A percentile compares a stretch with the other conserved stretches of the same genome.
Conservation (phyloP, 2,888 invertebrate genomes). For the Ptilodon capucinus region DNA sequence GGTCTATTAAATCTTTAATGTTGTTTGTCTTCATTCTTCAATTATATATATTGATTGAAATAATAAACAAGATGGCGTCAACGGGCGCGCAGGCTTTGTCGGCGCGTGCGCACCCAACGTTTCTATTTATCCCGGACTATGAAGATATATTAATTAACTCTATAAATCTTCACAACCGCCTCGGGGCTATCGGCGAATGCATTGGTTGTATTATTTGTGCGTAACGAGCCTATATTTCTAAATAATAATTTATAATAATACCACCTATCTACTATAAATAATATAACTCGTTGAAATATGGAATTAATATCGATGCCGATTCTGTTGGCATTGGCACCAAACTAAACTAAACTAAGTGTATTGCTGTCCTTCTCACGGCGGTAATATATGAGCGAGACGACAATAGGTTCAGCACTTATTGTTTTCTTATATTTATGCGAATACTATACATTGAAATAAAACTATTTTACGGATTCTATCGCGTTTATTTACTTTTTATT, state of each 20-base stretch:
- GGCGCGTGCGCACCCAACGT: constrained; percentile 37
- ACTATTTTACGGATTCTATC: too few relatives aligned
- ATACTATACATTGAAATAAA: too few relatives aligned
- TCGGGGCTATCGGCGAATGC: constrained; percentile 16
- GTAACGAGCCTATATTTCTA: neutral
- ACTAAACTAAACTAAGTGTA: too few relatives aligned
- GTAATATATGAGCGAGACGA: too few relatives aligned
- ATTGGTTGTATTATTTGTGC: constrained; percentile 16
- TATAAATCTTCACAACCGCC: constrained; percentile 41
- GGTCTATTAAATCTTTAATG: neutral
- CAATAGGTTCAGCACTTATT: too few relatives aligned
- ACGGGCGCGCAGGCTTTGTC: constrained; percentile 36
- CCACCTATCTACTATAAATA: too few relatives aligned
- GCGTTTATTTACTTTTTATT: too few relatives aligned
- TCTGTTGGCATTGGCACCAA: too few relatives aligned
- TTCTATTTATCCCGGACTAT: constrained; percentile 41
- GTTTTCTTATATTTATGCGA: too few relatives aligned
- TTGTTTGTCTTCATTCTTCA: constrained; percentile 2
- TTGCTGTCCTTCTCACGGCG: too few relatives aligned
- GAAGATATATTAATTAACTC: constrained; percentile 34
- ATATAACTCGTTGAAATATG: too few relatives aligned
- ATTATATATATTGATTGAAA: constrained; percentile 39
- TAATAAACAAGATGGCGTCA: constrained; percentile 45
- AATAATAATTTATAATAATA: neutral
- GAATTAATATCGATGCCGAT: too few relatives aligned